These are phyloP conservation scores for Thera obeliscata DNA, from an alignment of 2,888 invertebrate genomes.

Conservation along the genomic window DNA sequence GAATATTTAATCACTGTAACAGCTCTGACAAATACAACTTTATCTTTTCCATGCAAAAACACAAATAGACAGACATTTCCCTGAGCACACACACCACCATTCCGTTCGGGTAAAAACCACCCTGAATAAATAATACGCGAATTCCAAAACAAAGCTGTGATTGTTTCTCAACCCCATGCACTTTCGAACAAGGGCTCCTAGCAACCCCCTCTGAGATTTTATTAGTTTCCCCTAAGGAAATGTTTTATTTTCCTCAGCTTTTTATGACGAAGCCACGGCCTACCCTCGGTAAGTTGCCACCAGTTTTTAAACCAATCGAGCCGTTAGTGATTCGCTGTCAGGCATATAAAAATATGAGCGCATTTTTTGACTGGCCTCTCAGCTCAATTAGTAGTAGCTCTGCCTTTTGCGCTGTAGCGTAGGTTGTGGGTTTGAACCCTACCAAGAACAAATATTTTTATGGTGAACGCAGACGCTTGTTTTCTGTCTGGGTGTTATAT, in stretches of 20 bases:
- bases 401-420: too few relatives aligned
- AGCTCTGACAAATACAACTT: too few relatives aligned
- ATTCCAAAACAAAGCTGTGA: conserved; percentile 11
- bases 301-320: background rate
- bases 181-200: conserved; percentile 35
- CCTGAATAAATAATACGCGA: conserved; percentile 11
- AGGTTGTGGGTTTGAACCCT: too few relatives aligned
- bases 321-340: background rate
- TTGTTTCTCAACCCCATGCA: conserved; percentile 35
- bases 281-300: background rate
- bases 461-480: too few relatives aligned
- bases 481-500: too few relatives aligned
- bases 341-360: too few relatives aligned
- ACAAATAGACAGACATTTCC: conserved; percentile 11
- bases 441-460: too few relatives aligned
- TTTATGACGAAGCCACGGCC: conserved; percentile 20
- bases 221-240: conserved; percentile 39
- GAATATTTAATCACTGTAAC: too few relatives aligned
- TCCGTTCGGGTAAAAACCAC: background rate
- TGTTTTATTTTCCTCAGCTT: conserved; percentile 37
- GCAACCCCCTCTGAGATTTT: conserved; percentile 43
- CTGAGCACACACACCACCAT: background rate
- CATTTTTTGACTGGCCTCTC: too few relatives aligned
- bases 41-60: background rate
- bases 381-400: too few relatives aligned